A percentile compares a stretch with the other conserved stretches of the same genome.
Evolutionary conservation across 2,888 invertebrate genomes (phyloP).

Genomic region (Cheilosia pagana): DNA sequence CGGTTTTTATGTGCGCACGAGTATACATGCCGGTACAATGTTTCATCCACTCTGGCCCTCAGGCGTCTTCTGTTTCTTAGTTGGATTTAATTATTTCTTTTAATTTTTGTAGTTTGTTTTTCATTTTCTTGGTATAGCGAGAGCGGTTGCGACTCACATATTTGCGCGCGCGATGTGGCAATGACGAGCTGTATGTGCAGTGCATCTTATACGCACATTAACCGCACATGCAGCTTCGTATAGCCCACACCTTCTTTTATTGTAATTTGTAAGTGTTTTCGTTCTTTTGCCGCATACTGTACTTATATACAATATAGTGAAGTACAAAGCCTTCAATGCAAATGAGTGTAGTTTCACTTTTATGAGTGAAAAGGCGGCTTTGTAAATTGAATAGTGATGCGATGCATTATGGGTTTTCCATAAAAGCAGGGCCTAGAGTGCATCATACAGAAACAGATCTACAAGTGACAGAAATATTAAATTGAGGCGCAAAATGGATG

Average conservation of each 20-base stretch:
- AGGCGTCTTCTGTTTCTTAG: neutral
- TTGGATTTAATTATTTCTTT: constrained; percentile 25
- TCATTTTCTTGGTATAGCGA: constrained; percentile 28
- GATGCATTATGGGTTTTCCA: constrained; percentile 1
- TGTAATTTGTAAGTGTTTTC: constrained; percentile 22
- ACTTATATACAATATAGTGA: neutral
- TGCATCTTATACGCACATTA: constrained; percentile 38
- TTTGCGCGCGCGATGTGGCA: constrained; percentile 16
- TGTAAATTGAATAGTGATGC: constrained; percentile 6
- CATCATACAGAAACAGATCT: neutral
- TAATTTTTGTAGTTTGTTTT: constrained; percentile 20
- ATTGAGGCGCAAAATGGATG: no score
- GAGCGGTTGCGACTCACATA: constrained; percentile 26
- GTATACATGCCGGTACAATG: constrained; percentile 5
- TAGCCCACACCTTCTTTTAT: constrained; percentile 16
- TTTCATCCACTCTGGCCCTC: neutral
- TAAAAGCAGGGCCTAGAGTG: neutral
- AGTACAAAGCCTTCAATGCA: constrained; percentile 7
- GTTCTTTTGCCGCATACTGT: neutral
- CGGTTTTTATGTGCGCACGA: neutral
- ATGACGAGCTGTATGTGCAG: constrained; percentile 35
- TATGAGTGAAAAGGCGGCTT: constrained; percentile 19
- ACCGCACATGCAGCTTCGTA: constrained; percentile 36
- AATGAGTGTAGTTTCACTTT: constrained; percentile 59
- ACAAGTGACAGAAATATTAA: no score